Evolutionary conservation across 2,797 vertebrate species (phyloP).

Genomic region (Enteromius argenteus): DNA sequence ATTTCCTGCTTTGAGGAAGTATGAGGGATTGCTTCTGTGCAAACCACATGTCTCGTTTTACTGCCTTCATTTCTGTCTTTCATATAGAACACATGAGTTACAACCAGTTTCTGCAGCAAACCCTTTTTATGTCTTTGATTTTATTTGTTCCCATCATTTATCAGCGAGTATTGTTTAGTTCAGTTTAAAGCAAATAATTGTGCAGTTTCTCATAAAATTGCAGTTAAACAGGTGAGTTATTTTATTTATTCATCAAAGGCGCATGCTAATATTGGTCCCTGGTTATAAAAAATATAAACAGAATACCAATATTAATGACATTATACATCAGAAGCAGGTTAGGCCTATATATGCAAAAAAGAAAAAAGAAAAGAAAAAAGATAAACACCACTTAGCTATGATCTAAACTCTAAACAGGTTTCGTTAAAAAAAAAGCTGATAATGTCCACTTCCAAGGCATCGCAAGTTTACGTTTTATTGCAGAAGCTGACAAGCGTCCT

Average conservation of each 20-base stretch:
- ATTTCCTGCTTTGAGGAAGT: constrained; percentile 35
- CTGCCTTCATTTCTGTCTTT: constrained; percentile 36
- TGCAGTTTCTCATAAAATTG: background rate
- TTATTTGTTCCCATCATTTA: background rate
- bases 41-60: constrained; percentile 18
- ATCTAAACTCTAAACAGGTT: too few species aligned
- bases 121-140: background rate
- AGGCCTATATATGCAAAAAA: too few species aligned
- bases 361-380: too few species aligned
- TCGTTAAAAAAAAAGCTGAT: too few species aligned
- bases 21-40: background rate
- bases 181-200: background rate
- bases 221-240: background rate
- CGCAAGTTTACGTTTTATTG: too few species aligned
- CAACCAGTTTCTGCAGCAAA: background rate
- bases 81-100: background rate
- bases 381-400: too few species aligned
- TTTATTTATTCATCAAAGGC: background rate
- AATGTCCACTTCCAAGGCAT: too few species aligned
- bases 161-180: background rate
- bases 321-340: too few species aligned
- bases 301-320: too few species aligned
- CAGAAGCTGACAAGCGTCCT: too few species aligned
- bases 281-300: too few species aligned
- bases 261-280: background rate